phyloP scores from a whole-genome alignment of 2,113 vertebrate species.

The Condylura cristata region DNA sequence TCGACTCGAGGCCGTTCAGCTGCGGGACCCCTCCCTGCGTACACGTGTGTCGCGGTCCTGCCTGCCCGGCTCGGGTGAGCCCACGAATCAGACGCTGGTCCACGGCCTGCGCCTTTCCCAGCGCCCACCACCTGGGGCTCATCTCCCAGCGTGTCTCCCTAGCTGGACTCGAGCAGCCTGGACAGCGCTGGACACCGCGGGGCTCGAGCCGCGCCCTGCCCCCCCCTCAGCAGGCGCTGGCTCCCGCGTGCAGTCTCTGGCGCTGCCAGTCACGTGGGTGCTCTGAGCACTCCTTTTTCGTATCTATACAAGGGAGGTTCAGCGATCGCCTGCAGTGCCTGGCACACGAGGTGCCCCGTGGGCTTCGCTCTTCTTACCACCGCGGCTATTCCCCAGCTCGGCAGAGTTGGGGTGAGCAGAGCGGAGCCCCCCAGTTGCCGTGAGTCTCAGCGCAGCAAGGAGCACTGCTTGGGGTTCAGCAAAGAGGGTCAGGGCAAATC shows the following conservation, averaged over 20 bases:
- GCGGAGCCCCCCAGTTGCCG: not conserved
- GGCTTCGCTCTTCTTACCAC: not conserved
- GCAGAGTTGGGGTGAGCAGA: not conserved
- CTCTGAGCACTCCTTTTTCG: not conserved
- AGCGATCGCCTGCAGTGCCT: not conserved
- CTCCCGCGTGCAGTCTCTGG: rapidly evolving
- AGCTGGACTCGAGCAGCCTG: not conserved
- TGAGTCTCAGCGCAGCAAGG: not conserved
- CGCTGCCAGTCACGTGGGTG: not conserved
- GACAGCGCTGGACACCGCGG: not conserved
- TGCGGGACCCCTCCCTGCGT: not conserved
- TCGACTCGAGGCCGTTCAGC: not conserved
- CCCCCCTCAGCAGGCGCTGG: not conserved
- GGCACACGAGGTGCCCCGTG: not conserved
- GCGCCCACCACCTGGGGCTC: rapidly evolving
- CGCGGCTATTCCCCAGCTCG: not conserved
- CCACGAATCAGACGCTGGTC: not conserved
- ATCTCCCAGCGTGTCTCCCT: not conserved
- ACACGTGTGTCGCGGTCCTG: not conserved
- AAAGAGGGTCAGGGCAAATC: not conserved
- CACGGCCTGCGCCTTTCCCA: not conserved
- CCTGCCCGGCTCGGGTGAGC: not conserved
- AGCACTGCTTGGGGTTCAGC: too few relatives aligned
- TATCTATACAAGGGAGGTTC: not conserved
- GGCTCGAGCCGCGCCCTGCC: not conserved